Conservation (phyloP, 2,797 vertebrate species). For the Gephyroberyx darwinii region DNA sequence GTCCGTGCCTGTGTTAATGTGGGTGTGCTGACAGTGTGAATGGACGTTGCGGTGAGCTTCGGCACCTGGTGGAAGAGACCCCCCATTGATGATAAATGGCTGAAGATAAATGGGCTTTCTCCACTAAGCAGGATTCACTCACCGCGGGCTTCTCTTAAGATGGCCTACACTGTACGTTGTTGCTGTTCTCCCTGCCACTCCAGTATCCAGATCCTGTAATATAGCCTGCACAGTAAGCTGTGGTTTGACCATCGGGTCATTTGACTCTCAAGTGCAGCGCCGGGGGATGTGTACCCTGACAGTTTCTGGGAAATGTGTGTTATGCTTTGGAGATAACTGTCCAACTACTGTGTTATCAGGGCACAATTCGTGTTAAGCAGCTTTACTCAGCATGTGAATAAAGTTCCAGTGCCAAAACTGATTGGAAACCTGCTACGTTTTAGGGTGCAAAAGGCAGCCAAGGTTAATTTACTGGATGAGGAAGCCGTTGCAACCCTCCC, state of each 20-base stretch:
- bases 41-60: conserved; percentile 9
- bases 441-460: conserved; percentile 69
- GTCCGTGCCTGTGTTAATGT: conserved; percentile 11
- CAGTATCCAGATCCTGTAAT: conserved; percentile 17
- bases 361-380: conserved; percentile 51
- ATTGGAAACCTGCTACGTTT: conserved; percentile 71
- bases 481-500: conserved; percentile 67
- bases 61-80: conserved; percentile 34
- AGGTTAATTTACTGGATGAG: conserved; percentile 79
- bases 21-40: conserved; percentile 56
- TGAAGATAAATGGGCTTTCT: conserved; percentile 64
- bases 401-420: conserved; percentile 44
- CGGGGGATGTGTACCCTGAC: conserved; percentile 14
- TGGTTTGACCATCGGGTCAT: conserved; percentile 31
- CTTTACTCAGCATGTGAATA: conserved; percentile 47
- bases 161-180: conserved; percentile 9
- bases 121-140: conserved; percentile 11
- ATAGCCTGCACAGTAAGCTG: conserved; percentile 20
- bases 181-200: conserved; percentile 24
- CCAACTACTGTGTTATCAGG: conserved; percentile 47
- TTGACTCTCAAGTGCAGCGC: conserved; percentile 12
- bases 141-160: conserved; percentile 7
- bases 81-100: conserved; percentile 59
- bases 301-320: conserved; percentile 36
- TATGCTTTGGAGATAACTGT: conserved; percentile 50